Evolutionary conservation across 2,113 vertebrate species (phyloP).

Genomic region (Delphinus delphis): DNA sequence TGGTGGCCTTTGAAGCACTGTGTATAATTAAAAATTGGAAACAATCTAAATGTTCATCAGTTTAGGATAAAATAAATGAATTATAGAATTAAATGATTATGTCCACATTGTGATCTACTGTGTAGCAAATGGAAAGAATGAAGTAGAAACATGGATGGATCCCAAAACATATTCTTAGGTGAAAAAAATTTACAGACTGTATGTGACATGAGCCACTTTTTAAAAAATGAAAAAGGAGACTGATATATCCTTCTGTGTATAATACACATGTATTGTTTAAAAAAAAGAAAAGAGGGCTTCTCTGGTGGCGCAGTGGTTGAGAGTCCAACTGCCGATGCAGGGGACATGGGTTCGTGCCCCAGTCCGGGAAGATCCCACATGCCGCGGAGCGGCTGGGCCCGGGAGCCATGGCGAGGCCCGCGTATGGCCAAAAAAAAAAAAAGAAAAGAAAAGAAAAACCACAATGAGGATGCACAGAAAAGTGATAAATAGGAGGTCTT

Average conservation of each 20-base stretch:
- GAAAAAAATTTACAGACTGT: not conserved
- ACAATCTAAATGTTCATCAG: not conserved
- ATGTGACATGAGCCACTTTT: not conserved
- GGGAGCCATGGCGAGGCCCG: no score
- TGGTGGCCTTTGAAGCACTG: not conserved
- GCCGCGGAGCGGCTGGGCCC: no score
- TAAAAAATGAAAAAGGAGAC: not conserved
- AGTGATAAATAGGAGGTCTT: not conserved
- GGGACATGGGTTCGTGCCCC: no score
- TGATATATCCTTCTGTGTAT: not conserved
- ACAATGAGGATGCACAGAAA: not conserved
- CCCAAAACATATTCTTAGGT: not conserved
- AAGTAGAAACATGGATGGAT: not conserved
- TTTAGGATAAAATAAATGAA: constrained; percentile 1
- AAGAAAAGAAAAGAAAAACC: not conserved
- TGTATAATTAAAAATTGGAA: not conserved
- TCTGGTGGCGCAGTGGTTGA: no score
- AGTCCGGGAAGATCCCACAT: no score
- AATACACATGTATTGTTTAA: not conserved
- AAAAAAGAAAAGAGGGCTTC: not conserved
- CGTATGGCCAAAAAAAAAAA: no score
- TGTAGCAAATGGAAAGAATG: constrained; percentile 6
- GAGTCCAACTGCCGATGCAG: no score
- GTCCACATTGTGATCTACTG: not conserved
- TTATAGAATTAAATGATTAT: not conserved